Evolutionary conservation across 1,140 invertebrate genomes (phyloP), one percentile per base, ranked within the genome.

Genomic region (Saccostrea echinata): DNA sequence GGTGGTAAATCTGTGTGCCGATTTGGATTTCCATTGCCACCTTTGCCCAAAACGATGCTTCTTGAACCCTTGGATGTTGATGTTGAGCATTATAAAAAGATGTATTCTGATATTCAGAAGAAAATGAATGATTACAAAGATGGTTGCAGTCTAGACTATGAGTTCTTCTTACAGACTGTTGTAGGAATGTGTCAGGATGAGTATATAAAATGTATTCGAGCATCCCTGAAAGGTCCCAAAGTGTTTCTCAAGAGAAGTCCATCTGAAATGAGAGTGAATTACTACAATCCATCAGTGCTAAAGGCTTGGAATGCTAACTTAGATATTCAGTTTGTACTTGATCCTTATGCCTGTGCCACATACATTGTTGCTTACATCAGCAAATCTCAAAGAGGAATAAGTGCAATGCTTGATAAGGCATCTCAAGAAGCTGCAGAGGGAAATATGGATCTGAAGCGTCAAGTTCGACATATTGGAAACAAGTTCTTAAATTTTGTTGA

Each of bases 271-370:
- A 30, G 88, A 18, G 33, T 89, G 4, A 89, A 89, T 71, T 24
- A 27, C 21, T 87, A 89, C 24, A 89, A 87, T 27, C 71, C 51
- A 43, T 43, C 57, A 61, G 8, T 89, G 12, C 27, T 87, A 33
- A 51, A 80, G 24, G 82, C 55, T 27, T 89, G 88, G 88, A 52
- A 82, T 71, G 85, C 88, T 55, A 89, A 89, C 68, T 82, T 84
- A 61, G 83, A 90, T 52, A 85, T 91, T n/a, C 90, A 91, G 57
- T 91, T 87, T 84, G 87, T 92, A 55, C 52, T 92, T 27, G 91
- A 91, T 89, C 76, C 57, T 11, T 91, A 91, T 88, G 88, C 88
- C 53, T 90, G 90, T 88, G 88, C 86, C 18, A n/a, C 53, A 30
- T 91, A 88, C 81, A 90, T 91, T 76, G 86, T 76, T 30, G 33